phyloP scores from a whole-genome alignment of 2,113 vertebrate species.

The Arvicanthis niloticus region DNA sequence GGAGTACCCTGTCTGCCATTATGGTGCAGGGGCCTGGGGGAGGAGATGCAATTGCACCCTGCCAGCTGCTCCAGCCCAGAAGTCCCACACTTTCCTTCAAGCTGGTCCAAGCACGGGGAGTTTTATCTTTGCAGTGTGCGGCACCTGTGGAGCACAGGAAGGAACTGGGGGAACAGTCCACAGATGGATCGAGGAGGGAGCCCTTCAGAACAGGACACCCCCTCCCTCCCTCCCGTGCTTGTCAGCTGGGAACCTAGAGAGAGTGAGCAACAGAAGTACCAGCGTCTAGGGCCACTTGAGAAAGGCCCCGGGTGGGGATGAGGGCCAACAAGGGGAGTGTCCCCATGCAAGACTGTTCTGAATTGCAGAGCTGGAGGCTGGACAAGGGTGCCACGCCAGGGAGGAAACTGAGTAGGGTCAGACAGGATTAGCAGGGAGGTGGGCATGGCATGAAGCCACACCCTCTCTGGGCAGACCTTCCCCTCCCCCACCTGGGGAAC shows the following conservation, averaged over 20 bases:
- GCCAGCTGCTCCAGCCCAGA: background rate
- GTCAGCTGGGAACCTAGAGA: background rate
- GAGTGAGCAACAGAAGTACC: background rate
- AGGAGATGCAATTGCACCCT: background rate
- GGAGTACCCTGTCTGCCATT: background rate
- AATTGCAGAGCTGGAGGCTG: background rate
- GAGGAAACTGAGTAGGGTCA: constrained; percentile 48
- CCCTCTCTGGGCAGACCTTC: constrained; percentile 6
- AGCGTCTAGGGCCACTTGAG: constrained; percentile 9
- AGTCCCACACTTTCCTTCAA: background rate
- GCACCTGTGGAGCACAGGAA: background rate
- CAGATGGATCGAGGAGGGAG: background rate
- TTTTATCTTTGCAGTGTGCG: constrained; percentile 32
- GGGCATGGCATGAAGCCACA: background rate
- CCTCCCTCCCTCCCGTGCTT: background rate
- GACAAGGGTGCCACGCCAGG: constrained; percentile 55
- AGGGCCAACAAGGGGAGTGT: background rate
- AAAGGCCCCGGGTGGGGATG: background rate
- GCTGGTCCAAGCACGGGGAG: background rate
- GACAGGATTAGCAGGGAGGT: background rate
- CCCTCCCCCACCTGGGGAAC: background rate
- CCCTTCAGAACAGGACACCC: background rate
- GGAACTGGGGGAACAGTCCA: background rate
- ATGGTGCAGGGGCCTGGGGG: background rate
- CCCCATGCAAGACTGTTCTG: no score